Evolutionary conservation across 2,113 vertebrate genomes (phyloP).

Genomic region (Gallinago jamesoni): DNA sequence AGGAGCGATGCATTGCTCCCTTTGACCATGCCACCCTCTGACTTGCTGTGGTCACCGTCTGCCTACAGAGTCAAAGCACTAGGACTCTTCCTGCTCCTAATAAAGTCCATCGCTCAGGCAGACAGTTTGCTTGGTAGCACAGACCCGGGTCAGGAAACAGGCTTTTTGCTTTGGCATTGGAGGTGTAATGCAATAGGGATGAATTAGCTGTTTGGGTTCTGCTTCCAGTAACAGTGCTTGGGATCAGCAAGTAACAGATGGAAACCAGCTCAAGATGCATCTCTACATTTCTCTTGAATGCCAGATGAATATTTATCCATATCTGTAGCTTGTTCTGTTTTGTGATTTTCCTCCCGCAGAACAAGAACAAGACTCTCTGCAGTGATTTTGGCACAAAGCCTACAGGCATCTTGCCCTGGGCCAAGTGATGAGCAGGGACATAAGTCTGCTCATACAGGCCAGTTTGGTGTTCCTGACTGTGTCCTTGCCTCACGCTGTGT

Average conservation of each 20-base stretch:
- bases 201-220: not conserved
- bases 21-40: not conserved
- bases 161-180: not conserved
- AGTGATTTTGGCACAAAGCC: not conserved
- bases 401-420: not conserved
- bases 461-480: not conserved
- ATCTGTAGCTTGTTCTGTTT: slow-evolving; percentile 2
- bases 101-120: not conserved
- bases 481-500: rapidly evolving
- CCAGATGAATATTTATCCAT: slow-evolving; percentile 15
- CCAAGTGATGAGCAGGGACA: not conserved
- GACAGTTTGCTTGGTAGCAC: not conserved
- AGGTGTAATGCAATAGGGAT: not conserved
- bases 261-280: not conserved
- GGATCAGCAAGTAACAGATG: not conserved
- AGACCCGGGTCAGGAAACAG: not conserved
- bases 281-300: not conserved
- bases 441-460: not conserved
- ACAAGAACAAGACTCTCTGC: not conserved
- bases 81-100: not conserved
- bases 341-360: not conserved
- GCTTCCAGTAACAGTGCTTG: not conserved
- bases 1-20: rapidly evolving
- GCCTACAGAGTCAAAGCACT: not conserved
- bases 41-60: not conserved